Evolutionary conservation across 2,113 vertebrate species (phyloP), one percentile per base, ranked within the genome.

Genomic region (Pica pica): DNA sequence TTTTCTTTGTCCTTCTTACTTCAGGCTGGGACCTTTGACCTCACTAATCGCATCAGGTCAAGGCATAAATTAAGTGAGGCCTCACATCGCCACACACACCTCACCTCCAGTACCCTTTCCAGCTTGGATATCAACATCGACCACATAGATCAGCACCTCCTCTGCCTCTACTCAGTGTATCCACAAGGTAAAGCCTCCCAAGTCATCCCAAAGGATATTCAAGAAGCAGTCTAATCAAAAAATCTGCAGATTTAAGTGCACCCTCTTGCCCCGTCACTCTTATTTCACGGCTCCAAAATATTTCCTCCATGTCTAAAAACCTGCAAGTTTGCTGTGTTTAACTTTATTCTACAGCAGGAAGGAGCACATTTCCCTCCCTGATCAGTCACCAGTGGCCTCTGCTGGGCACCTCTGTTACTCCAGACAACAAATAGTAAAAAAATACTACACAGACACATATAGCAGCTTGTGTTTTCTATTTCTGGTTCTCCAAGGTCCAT

Each of bases 341-440:
- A 49, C 20, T 88, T 73, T 2, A 35, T 23, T 41, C 50, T 24
- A 33, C 22, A 82, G 60, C 13, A 55, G 22, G 44, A 39, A 7
- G n/a, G 8, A 24, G 3, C 13, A 18, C 2, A 0, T 31, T 41
- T 67, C 17, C 30, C 55, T 90, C 33, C 37, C 63, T 30, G 56
- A 35, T n/a, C 49, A 82, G 78, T 24, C 71, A 90, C 61, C 61
- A 96, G 80, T 77, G 91, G 93, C 96, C 94, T 78, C 98, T 98
- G 95, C 95, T 92, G 98, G 95, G 83, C 82, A 87, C 5, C 64
- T 63, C 26, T 35, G 83, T 67, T 90, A 94, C 22, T 84, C 37
- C 81, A 93, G 65, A 63, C 39, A 69, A 35, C 11, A 31, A 87
- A 75, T 0, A 57, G 18, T 21, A 12, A 37, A 65, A 37, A 20